Base-by-base conservation (phyloP, 2,888 invertebrate species). In the Fissipunctia ypsillon region DNA sequence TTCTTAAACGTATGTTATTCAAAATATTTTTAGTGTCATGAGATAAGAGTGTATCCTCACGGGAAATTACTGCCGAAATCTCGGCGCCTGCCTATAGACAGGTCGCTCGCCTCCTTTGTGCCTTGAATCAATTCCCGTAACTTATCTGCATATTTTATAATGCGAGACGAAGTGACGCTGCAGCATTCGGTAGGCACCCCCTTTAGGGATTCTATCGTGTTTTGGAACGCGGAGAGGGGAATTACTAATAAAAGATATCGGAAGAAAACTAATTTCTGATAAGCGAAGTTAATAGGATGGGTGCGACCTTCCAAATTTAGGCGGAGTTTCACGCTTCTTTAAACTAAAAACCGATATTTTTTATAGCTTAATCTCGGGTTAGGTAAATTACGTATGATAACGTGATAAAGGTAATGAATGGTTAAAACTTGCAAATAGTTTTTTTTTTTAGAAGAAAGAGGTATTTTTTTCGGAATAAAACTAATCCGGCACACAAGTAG, bases 111-210 rank as follows among this genome's bases (percentile, higher is more conserved):
- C 91, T 93, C 95, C 94, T 95, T 95, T 95, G 95, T 95, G 95
- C 93, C 92, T 91, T 89, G 94, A 95, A 96, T 96, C 95, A 95
- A 96, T 96, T 95, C 95, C 95, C 95, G 93, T 94, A 94, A 95
- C 95, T 94, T 95, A 95, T 95, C 93, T 96, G 94, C 95, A 96
- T 95, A 95, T 95, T 95, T 95, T 95, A 96, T 95, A 95, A 94
- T 90, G 92, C 92, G 93, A 94, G 92, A 90, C 92, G 93, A 91
- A 93, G 93, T 92, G 93, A 93, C 91, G 92, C 86, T 92, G 91
- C 92, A 92, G 88, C 90, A 89, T 89, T 88, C 89, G 86, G 85
- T 90, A 88, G 88, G 88, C 90, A 88, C 89, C 88, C 90, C 89
- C 91, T 90, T 89, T 85, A 84, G 92, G 91, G 91, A 91, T 86